phyloP scores from a whole-genome alignment of 2,113 vertebrate species.

The Elaphurus davidianus region DNA sequence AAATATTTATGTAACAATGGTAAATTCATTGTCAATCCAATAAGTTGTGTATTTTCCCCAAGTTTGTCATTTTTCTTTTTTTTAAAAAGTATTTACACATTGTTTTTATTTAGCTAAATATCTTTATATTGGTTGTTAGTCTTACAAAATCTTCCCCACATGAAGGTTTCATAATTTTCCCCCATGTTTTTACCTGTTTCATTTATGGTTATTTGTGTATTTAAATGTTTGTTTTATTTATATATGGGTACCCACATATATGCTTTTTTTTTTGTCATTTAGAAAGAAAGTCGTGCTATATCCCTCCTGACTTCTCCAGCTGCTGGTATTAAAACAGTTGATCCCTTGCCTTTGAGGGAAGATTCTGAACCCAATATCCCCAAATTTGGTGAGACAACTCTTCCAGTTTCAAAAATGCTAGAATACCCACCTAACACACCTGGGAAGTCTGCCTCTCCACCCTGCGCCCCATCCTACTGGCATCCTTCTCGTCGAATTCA shows the following conservation, averaged over 20 bases:
- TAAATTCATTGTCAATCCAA: not conserved
- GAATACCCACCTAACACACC: slow-evolving; percentile 32
- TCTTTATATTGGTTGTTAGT: not conserved
- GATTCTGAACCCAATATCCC: slow-evolving; percentile 64
- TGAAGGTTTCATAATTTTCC: not conserved
- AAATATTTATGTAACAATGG: not conserved
- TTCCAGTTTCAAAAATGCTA: slow-evolving; percentile 44
- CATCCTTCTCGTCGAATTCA: slow-evolving; percentile 83
- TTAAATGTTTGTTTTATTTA: not conserved
- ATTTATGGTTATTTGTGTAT: not conserved
- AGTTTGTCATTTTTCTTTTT: not conserved
- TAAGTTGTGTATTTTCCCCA: not conserved
- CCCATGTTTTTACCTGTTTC: not conserved
- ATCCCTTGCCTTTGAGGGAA: slow-evolving; percentile 86
- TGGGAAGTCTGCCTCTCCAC: slow-evolving; percentile 42
- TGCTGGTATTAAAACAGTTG: slow-evolving; percentile 87
- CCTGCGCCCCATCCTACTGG: slow-evolving; percentile 49
- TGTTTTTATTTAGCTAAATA: not conserved
- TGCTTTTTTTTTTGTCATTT: not conserved
- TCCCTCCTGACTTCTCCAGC: slow-evolving; percentile 74
- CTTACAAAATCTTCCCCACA: not conserved
- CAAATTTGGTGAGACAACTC: slow-evolving; percentile 24
- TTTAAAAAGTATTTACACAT: not conserved
- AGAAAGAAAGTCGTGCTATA: slow-evolving; percentile 63
- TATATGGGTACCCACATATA: not conserved